These are phyloP conservation scores for Ectropis grisescens DNA, from an alignment of 1,140 invertebrate genomes.

Conservation along the genomic window DNA sequence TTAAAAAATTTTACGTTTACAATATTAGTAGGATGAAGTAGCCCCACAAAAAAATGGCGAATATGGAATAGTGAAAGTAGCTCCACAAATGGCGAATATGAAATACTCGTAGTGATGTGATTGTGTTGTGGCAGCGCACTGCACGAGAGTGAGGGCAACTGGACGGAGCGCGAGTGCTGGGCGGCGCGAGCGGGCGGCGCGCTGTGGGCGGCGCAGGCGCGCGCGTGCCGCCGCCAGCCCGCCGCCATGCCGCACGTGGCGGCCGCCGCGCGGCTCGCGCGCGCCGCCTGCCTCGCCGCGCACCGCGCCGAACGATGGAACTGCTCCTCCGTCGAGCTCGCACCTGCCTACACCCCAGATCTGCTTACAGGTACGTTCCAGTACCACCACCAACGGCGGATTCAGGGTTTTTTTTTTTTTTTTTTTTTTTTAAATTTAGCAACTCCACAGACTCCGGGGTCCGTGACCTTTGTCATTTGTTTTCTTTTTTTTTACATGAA, in stretches of 20 bases:
- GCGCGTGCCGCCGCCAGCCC: slow-evolving; percentile 74
- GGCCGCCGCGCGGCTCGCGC: slow-evolving; percentile 77
- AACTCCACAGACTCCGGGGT: too few relatives aligned
- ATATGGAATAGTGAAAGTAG: too few relatives aligned
- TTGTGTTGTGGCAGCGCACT: slow-evolving; percentile 30
- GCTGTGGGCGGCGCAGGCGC: slow-evolving; percentile 74
- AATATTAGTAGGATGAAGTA: too few relatives aligned
- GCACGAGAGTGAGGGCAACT: slow-evolving; percentile 52
- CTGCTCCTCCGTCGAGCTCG: slow-evolving; percentile 82
- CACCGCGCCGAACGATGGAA: slow-evolving; percentile 86
- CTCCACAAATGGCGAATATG: too few relatives aligned
- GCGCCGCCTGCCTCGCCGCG: slow-evolving; percentile 79
- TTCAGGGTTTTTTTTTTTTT: too few relatives aligned
- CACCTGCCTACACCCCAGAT: slow-evolving; percentile 81
- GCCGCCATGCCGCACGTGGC: slow-evolving; percentile 83
- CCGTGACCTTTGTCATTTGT: too few relatives aligned
- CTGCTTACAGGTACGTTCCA: slow-evolving; percentile 81
- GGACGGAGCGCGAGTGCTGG: slow-evolving; percentile 61
- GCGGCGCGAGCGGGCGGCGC: slow-evolving; percentile 69
- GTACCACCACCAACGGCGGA: too few relatives aligned
- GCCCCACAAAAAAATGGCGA: too few relatives aligned
- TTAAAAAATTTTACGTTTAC: too few relatives aligned
- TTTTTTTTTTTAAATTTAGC: too few relatives aligned
- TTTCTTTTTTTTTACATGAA: too few relatives aligned
- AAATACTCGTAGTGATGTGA: too few relatives aligned